Base-by-base conservation (phyloP, 2,888 invertebrate genomes). In the Hydropsyche betteni region DNA sequence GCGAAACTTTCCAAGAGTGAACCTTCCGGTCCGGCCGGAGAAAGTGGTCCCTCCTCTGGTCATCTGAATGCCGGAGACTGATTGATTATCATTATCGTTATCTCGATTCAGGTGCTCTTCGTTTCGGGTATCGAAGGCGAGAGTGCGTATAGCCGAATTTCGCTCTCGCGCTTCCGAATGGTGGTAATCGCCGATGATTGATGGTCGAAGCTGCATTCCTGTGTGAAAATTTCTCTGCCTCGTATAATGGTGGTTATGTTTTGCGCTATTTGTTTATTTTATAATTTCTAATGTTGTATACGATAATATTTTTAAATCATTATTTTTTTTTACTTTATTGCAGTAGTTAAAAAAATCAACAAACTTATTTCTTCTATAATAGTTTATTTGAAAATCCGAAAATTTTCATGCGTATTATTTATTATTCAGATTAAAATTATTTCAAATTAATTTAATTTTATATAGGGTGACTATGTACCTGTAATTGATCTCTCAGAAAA, bases 1-100 rank as follows among this genome's bases (percentile, higher is more conserved):
- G 64, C 64, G 64, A 64, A 64, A 64, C 33, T 64, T 64, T 64
- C 64, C 64, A 64, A 64, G 64, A 64, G 64, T 64, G 64, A 36
- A 64, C 64, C 64, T 64, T 64, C 64, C 64, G 64, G 64, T 64
- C 64, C 34, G 64, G 64, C 33, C 34, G 36, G 64, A 64, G 64
- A 64, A 64, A 64, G 64, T 64, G 64, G 64, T 64, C 24, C 10
- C 12, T 6, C 44, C 44, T 44, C 44, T 10, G 44, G 44, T 44
- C 44, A 44, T 44, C 44, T 4, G 44, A 44, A 44, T 44, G 44
- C 44, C 44, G 44, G 10, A 24, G 24, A 24, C 24, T 10, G 44
- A 44, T 44, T 64, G 64, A 8, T 64, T 34, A 64, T 64, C 64
- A 64, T 64, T 64, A 64, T 36, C 64, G n/a, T 64, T n/a, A 36